Base-by-base conservation (phyloP, 37 sponge, comb jelly and placozoan species). In the Beroe ovata region DNA sequence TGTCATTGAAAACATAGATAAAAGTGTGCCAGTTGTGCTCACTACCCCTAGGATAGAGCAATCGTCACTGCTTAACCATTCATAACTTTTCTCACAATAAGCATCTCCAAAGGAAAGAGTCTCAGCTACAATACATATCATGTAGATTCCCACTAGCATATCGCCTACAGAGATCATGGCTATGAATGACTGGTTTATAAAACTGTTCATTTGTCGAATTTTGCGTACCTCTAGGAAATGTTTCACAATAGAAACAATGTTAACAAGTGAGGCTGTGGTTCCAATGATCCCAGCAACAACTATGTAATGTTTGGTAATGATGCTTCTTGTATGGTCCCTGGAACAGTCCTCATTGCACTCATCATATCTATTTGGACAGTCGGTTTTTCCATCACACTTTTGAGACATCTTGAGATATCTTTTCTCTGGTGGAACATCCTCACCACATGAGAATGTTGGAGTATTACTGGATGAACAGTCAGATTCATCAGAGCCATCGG, bases 1-100 rank as follows among this genome's bases (percentile, higher is more conserved):
- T 32, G 84, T 77, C 84, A 77, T 77, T 19, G 84, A 77, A 1
- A 77, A 54, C 84, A 77, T 39, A 36, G 84, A 39, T n/a, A 41
- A 6, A 33, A 77, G 20, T n/a, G 84, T 40, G 18, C 84, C 84
- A 21, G 47, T 42, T 8, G 84, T 77, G 28, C 84, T 77, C 33
- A 77, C 8, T 26, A 77, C 28, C 22, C 84, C 84, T 47, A 47
- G 11, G 11, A 11, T 11, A 16, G 54, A 47, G 54, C 54, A 47
- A 6, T 47, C 54, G 11, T 41, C 14, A 36, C 84, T 77, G 6
- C 36, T 32, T 3, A 77, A 23, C 84, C 84, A 77, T 1, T 2
- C 41, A 4, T 26, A 14, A n/a, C 84, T 30, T 2, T 77, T 23
- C 22, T 23, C 22, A 35, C 84, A 77, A 36, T 77, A 77, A 0